A percentile compares a stretch with the other conserved stretches of the same genome.
These are phyloP conservation scores for Anas platyrhynchos DNA, from an alignment of 2,113 vertebrate species.

Conservation along the genomic window DNA sequence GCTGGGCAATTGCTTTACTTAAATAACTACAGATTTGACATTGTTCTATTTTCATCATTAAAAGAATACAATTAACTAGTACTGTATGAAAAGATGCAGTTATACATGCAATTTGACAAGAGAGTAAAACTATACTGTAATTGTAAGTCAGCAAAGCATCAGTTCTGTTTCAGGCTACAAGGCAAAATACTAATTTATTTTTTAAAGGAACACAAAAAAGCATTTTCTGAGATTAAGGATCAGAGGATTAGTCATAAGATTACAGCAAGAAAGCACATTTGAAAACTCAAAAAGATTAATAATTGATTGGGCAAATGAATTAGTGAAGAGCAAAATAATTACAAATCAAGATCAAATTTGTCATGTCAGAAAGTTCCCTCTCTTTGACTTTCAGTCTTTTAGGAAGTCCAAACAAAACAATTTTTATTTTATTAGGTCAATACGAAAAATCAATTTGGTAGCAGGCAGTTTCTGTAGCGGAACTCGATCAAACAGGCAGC, in stretches of 20 bases:
- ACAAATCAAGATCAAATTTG: slow-evolving; percentile 74
- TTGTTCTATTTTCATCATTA: not conserved
- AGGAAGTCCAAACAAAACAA: slow-evolving; percentile 40
- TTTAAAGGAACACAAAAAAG: slow-evolving; percentile 49
- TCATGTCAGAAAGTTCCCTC: not conserved
- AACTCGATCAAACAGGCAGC: slow-evolving; percentile 65
- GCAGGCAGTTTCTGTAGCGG: slow-evolving; percentile 56
- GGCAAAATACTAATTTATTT: slow-evolving; percentile 51
- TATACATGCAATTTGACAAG: not conserved
- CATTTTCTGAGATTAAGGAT: slow-evolving; percentile 73
- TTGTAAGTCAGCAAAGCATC: slow-evolving; percentile 72
- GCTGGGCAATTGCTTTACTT: not conserved
- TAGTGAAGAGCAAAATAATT: slow-evolving; percentile 79
- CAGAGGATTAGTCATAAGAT: slow-evolving; percentile 95
- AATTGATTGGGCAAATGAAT: slow-evolving; percentile 83
- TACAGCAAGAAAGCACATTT: slow-evolving; percentile 95
- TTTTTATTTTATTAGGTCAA: slow-evolving; percentile 27
- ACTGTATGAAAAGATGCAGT: not conserved
- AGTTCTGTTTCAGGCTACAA: slow-evolving; percentile 62
- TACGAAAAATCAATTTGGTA: slow-evolving; percentile 36
- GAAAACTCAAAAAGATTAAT: slow-evolving; percentile 78
- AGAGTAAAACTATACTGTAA: slow-evolving; percentile 23
- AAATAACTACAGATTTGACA: not conserved
- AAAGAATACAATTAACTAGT: not conserved
- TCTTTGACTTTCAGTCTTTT: slow-evolving; percentile 60